These are phyloP conservation scores for Linurgus olivaceus DNA, from an alignment of 2,797 vertebrate species.

Conservation along the genomic window DNA sequence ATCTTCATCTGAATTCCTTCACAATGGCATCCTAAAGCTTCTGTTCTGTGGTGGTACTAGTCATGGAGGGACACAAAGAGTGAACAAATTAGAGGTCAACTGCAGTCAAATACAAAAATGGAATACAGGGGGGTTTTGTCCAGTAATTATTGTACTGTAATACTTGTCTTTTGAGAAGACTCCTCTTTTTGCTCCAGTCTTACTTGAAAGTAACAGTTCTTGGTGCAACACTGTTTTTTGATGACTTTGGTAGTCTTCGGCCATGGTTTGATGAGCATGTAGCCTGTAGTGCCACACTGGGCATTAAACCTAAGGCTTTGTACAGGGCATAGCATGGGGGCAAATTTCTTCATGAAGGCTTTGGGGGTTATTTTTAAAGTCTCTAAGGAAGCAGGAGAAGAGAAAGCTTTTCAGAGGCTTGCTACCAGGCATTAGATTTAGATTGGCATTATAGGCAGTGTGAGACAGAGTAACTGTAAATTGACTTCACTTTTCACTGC, in stretches of 20 bases:
- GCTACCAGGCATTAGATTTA: neutral
- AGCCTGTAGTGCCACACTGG: neutral
- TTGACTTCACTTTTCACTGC: neutral
- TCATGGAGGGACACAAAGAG: neutral
- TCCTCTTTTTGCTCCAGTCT: neutral
- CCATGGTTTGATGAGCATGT: neutral
- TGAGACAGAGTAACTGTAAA: neutral
- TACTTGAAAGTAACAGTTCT: neutral
- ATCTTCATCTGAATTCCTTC: neutral
- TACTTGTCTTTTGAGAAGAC: neutral
- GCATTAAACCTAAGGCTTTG: neutral
- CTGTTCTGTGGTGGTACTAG: neutral
- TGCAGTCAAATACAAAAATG: neutral
- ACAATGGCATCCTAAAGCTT: fast-evolving
- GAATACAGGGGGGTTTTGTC: neutral
- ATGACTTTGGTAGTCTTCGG: neutral
- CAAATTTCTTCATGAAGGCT: neutral
- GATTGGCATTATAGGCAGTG: neutral
- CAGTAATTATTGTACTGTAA: neutral
- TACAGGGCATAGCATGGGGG: fast-evolving
- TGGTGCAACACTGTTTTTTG: neutral
- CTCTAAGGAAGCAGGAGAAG: neutral
- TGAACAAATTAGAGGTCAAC: neutral
- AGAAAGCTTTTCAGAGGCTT: neutral
- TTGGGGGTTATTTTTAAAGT: neutral